A percentile compares a stretch with the other conserved stretches of the same genome.
These are phyloP conservation scores for Tuberolachnus salignus DNA, from an alignment of 2,888 invertebrate genomes.

Conservation along the genomic window DNA sequence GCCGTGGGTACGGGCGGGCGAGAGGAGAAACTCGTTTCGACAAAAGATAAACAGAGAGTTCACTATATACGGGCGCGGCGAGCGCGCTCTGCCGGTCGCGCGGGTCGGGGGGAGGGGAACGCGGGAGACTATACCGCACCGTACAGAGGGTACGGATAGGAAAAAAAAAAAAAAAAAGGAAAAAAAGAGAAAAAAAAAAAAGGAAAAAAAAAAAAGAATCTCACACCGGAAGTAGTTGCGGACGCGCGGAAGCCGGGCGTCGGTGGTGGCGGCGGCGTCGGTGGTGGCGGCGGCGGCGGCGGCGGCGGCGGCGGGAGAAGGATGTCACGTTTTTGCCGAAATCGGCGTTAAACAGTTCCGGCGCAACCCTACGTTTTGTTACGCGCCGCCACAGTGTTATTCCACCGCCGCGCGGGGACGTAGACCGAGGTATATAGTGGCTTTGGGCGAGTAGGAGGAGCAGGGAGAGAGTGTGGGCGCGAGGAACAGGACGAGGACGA, in stretches of 20 bases:
- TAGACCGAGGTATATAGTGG: no score
- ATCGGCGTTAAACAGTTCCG: constrained; percentile 57
- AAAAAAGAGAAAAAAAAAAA: not conserved
- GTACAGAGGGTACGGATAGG: no score
- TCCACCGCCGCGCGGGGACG: not conserved
- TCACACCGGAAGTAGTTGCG: constrained; percentile 45
- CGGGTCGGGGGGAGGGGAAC: not conserved
- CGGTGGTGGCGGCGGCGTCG: not conserved
- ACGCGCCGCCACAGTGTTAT: constrained; percentile 44
- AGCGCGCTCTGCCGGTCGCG: not conserved
- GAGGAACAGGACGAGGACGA: constrained; percentile 17
- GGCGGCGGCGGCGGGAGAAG: constrained; percentile 6
- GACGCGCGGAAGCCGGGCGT: not conserved
- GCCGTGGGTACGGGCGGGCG: not conserved
- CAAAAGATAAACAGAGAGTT: constrained; percentile 54
- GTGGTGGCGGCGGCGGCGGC: not conserved
- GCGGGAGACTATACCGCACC: no score
- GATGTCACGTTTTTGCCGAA: constrained; percentile 56
- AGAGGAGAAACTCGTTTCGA: constrained; percentile 43
- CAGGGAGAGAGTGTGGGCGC: no score
- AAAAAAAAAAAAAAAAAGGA: no score
- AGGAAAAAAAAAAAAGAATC: constrained; percentile 34
- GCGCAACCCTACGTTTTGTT: constrained; percentile 54
- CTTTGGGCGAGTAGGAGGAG: not conserved
- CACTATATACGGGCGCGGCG: constrained; percentile 7